phyloP scores from a whole-genome alignment of 2,888 invertebrate genomes.

The Plagodis dolabraria region DNA sequence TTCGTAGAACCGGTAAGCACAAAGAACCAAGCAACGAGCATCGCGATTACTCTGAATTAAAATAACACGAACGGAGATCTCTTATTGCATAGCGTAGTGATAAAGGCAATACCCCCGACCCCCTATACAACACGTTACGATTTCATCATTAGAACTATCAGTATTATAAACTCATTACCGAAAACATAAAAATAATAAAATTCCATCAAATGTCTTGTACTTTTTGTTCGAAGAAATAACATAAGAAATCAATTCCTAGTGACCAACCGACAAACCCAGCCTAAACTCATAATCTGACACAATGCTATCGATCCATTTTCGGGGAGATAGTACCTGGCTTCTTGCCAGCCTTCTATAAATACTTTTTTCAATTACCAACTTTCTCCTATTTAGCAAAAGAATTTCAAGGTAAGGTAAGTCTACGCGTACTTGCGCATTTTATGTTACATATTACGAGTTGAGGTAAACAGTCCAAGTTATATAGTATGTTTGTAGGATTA shows the following conservation, averaged over 20 bases:
- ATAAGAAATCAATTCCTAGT: not conserved
- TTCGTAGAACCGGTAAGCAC: too few species aligned
- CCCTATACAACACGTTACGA: too few species aligned
- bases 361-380: slow-evolving; percentile 26
- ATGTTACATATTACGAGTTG: slow-evolving; percentile 5
- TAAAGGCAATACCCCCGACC: too few species aligned
- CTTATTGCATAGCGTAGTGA: too few species aligned
- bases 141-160: too few species aligned
- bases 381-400: slow-evolving; percentile 18
- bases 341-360: slow-evolving; percentile 22
- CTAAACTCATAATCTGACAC: slow-evolving; percentile 17
- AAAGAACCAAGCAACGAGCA: too few species aligned
- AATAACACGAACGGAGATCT: too few species aligned
- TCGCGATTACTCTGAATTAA: too few species aligned
- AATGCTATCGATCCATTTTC: slow-evolving; percentile 17
- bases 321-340: slow-evolving; percentile 18
- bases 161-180: too few species aligned
- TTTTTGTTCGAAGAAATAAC: too few species aligned
- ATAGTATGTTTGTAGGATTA: slow-evolving; percentile 13
- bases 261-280: slow-evolving; percentile 4
- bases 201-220: too few species aligned
- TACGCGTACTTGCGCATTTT: slow-evolving; percentile 11
- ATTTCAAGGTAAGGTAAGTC: slow-evolving; percentile 17
- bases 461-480: slow-evolving; percentile 14
- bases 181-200: too few species aligned